Conservation (phyloP, 2,888 invertebrate species). For the Alsophila aescularia region DNA sequence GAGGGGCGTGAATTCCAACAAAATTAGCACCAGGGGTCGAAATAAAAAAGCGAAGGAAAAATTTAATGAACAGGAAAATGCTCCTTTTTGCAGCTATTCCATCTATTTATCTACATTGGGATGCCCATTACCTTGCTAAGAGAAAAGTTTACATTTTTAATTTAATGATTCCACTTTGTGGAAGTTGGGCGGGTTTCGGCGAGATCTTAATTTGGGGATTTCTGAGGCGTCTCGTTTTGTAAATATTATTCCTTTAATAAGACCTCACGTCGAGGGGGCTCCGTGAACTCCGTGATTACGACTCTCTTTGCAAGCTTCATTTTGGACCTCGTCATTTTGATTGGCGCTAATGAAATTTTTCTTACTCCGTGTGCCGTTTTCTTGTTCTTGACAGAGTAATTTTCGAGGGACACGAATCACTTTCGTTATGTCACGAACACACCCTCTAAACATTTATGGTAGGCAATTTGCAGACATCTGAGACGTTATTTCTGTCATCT, state of each 20-base stretch:
- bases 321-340: constrained; percentile 84
- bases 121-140: constrained; percentile 86
- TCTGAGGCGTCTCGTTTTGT: constrained; percentile 85
- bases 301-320: constrained; percentile 83
- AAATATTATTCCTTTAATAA: constrained; percentile 85
- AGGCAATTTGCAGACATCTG: constrained; percentile 69
- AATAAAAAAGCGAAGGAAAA: constrained; percentile 85
- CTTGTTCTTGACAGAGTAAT: constrained; percentile 83
- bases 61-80: constrained; percentile 86
- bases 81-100: constrained; percentile 85
- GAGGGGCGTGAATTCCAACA: constrained; percentile 85
- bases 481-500: constrained; percentile 72
- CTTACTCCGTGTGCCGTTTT: constrained; percentile 76
- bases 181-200: constrained; percentile 85
- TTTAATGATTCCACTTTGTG: constrained; percentile 86
- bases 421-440: constrained; percentile 71
- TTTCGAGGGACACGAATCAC: constrained; percentile 71
- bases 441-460: constrained; percentile 73
- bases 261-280: constrained; percentile 83
- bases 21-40: constrained; percentile 86
- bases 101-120: constrained; percentile 85
- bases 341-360: constrained; percentile 85
- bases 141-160: constrained; percentile 86
- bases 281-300: constrained; percentile 83
- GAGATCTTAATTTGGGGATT: constrained; percentile 85